These are phyloP conservation scores for Plebejus anna DNA, from an alignment of 2,888 invertebrate species.

Conservation along the genomic window DNA sequence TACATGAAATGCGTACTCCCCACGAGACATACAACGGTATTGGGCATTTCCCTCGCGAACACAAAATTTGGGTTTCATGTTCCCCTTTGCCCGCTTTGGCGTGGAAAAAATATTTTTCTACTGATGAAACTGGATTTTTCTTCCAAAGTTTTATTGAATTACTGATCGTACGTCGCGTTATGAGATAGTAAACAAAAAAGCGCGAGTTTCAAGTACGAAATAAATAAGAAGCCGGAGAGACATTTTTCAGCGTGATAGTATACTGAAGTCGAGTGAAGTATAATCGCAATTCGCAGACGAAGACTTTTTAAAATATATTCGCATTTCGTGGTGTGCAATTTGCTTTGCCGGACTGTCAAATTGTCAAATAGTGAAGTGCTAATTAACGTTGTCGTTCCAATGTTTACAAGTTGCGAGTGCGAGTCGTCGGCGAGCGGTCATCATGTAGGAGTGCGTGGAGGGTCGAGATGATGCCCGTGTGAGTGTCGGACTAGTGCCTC, in stretches of 20 bases:
- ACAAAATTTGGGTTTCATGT: conserved; percentile 79
- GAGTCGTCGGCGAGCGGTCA: conserved; percentile 50
- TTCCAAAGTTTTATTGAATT: conserved; percentile 7
- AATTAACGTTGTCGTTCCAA: conserved; percentile 55
- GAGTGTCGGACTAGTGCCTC: conserved; percentile 10
- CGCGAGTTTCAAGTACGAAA: conserved; percentile 48
- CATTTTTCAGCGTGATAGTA: conserved; percentile 33
- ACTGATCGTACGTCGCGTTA: background rate
- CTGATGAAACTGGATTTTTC: conserved; percentile 35
- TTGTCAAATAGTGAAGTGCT: conserved; percentile 49
- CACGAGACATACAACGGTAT: conserved; percentile 81
- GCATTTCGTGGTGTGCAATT: conserved; percentile 36
- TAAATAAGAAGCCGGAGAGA: conserved; percentile 6
- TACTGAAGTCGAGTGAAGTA: conserved; percentile 43
- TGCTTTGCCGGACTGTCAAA: conserved; percentile 56
- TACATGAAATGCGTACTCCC: conserved; percentile 78
- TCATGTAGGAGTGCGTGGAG: conserved; percentile 57
- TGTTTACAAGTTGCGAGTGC: conserved; percentile 65
- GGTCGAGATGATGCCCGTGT: conserved; percentile 32
- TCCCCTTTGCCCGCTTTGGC: conserved; percentile 55
- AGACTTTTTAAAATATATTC: conserved; percentile 30
- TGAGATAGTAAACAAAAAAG: conserved; percentile 42
- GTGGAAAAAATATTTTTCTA: conserved; percentile 53
- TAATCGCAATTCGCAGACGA: conserved; percentile 42
- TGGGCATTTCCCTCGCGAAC: conserved; percentile 78